Base-by-base conservation (phyloP, 2,888 invertebrate genomes). In the Teleiodes luculella region DNA sequence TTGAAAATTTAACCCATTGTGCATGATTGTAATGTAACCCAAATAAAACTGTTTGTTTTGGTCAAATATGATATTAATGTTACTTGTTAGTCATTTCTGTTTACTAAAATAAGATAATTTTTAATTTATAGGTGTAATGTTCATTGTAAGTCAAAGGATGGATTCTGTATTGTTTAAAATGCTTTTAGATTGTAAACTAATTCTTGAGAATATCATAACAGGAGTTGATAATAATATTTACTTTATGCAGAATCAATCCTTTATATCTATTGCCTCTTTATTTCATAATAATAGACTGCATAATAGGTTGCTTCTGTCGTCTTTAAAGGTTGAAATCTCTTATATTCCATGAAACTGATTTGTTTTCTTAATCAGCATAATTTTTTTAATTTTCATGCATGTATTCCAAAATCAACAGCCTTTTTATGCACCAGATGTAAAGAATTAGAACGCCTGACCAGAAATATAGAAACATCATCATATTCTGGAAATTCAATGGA, bases 241-340 rank as follows among this genome's bases (percentile, higher is more conserved):
- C 24, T 24, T 24, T 31, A 20, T 39, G 13, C 54, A 54, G 48
- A 48, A 54, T 54, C 54, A 57, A 60, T 65, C 56, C 57, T 55
- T 53, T 63, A 37, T 52, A 30, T 47, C 36, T 18, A 52, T 41
- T 37, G 45, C 36, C 55, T 55, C 28, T 41, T 55, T 57, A 52
- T 56, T 63, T 66, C 61, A 62, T 70, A 66, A 66, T 68, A 70
- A 67, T 59, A 60, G 53, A 57, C 54, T 63, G 71, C 74, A 74
- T 74, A 70, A 69, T 71, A 69, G 53, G 58, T 55, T 56, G 59
- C 56, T 56, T 56, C 56, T 54, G 60, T 58, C 56, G 58, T 47
- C 59, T 57, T 46, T 47, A 52, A 46, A 43, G 24, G 43, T 43
- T 24, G 20, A 43, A 46, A 14, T 14, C 14, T 30, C 5, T 28